Percentiles rank a stretch among this genome's conserved stretches.
phyloP scores from a whole-genome alignment of 2,888 invertebrate genomes.

The Tetranychus truncatus region DNA sequence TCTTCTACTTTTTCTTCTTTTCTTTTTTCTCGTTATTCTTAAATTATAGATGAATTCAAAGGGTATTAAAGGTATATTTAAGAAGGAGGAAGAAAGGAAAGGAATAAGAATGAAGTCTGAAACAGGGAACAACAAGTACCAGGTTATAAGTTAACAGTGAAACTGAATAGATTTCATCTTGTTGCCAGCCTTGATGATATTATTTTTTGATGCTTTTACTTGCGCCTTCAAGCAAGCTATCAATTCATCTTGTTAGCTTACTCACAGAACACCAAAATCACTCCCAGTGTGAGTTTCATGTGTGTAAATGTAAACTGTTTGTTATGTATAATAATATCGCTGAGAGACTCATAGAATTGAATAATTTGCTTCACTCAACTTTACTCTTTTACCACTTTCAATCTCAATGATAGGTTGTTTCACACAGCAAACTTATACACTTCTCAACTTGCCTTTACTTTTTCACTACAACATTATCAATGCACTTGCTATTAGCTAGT shows the following conservation, averaged over 20 bases:
- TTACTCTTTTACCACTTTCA: neutral
- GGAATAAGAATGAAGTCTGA: neutral
- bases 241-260: neutral
- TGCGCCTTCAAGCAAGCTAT: neutral
- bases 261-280: neutral
- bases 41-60: constrained; percentile 1
- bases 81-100: neutral
- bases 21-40: neutral
- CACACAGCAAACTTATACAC: neutral
- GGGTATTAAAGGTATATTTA: constrained; percentile 1
- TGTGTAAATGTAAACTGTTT: too few relatives aligned
- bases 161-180: neutral
- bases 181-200: neutral
- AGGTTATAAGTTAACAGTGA: neutral
- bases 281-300: neutral
- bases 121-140: neutral
- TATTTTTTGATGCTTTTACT: neutral
- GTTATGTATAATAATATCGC: neutral
- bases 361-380: neutral
- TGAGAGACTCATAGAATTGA: neutral
- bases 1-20: neutral
- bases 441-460: too few relatives aligned
- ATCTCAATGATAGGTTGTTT: neutral
- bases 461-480: too few relatives aligned
- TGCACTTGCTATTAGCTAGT: neutral